Evolutionary conservation across 2,797 vertebrate genomes (phyloP).

Genomic region (Sternotherus odoratus): DNA sequence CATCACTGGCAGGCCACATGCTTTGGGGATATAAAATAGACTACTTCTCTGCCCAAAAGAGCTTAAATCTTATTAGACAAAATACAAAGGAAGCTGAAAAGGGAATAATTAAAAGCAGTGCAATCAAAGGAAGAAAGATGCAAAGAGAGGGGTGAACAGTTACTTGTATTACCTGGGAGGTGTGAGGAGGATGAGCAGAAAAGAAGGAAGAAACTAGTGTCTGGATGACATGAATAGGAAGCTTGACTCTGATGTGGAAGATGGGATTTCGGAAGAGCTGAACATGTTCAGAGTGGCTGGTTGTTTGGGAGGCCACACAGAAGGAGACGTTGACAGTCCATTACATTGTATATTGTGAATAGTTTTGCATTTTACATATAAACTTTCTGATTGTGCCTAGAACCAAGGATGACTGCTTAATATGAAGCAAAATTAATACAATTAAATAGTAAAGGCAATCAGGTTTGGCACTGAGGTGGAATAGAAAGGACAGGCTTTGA

Average conservation of each 20-base stretch:
- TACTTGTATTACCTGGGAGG: neutral
- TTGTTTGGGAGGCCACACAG: neutral
- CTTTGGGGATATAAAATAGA: neutral
- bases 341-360: neutral
- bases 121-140: neutral
- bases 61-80: neutral
- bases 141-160: neutral
- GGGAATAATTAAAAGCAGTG: neutral
- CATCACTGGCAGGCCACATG: neutral
- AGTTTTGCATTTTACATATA: neutral
- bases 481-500: neutral
- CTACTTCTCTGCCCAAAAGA: neutral
- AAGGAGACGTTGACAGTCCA: neutral
- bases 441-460: neutral
- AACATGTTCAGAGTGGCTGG: neutral
- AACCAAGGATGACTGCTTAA: neutral
- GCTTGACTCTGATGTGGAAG: neutral
- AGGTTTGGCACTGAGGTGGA: neutral
- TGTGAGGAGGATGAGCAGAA: neutral
- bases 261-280: neutral
- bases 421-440: neutral
- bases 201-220: neutral
- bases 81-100: neutral
- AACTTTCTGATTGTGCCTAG: neutral
- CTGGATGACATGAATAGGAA: neutral